Base-by-base conservation (phyloP, 2,797 vertebrate species). In the Scleropages formosus region DNA sequence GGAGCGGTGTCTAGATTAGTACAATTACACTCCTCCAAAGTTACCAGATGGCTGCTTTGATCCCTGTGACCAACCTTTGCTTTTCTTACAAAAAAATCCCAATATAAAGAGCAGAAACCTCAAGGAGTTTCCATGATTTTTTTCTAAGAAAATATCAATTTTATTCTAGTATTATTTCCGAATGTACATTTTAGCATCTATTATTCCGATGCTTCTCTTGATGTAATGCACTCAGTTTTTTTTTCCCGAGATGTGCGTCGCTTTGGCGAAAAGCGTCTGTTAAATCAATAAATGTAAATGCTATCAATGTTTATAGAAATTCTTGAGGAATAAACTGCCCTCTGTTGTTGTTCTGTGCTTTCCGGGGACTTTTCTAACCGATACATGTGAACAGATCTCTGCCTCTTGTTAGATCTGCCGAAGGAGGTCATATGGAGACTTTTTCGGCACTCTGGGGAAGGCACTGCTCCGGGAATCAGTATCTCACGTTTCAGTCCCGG, bases 401-500 rank as follows among this genome's bases (percentile, higher is more conserved):
- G 78, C 75, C 77, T 80, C 72, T 78, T 71, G 75, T 80, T 80
- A 81, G 80, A 81, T 79, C 77, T 84, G 79, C 77, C 84, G 82
- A 74, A 78, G 82, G 78, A 80, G 80, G 80, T 75, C 77, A 78
- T 82, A 81, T 82, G 80, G 82, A 85, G 78, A 82, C 80, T 80
- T 83, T 81, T 75, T 70, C 31, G 77, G 75, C 74, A 79, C 82
- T 79, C 80, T 77, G 80, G 85, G 82, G 85, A 86, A 76, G 79
- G 16, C 74, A 53, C 65, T 71, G 79, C 79, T 78, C 73, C 73
- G 83, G 83, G 80, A 80, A 80, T 78, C 67, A 74, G 79, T 72
- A 78, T 79, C 81, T 83, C 82, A 84, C 79, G 77, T 84, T 84
- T 81, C 78, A 83, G 82, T 78, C 73, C 80, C 74, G 72, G 76